phyloP scores from a whole-genome alignment of 2,888 invertebrate species.

The Venusia cambrica region DNA sequence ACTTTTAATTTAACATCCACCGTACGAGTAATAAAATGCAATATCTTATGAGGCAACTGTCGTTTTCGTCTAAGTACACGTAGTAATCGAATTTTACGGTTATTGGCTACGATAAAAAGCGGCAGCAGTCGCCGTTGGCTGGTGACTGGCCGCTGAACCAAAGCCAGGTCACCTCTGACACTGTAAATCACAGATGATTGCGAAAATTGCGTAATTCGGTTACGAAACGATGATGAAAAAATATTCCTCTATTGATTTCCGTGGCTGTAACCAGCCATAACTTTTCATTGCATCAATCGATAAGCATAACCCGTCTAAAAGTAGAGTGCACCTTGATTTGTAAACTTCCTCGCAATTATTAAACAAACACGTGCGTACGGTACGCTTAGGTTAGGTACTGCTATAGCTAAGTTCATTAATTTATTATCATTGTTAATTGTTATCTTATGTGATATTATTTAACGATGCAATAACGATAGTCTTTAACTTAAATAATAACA shows the following conservation, averaged over 20 bases:
- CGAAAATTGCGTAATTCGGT: slow-evolving; percentile 27
- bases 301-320: slow-evolving; percentile 15
- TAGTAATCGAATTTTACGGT: slow-evolving; percentile 74
- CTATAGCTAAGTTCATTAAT: too few relatives aligned
- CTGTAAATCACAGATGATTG: slow-evolving; percentile 24
- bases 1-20: too few relatives aligned
- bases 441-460: too few relatives aligned
- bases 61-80: slow-evolving; percentile 59
- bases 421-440: too few relatives aligned
- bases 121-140: slow-evolving; percentile 33
- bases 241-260: slow-evolving; percentile 17
- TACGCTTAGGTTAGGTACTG: too few relatives aligned
- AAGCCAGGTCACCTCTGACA: slow-evolving; percentile 38
- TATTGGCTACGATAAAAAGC: slow-evolving; percentile 58
- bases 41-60: slow-evolving; percentile 47
- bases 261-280: slow-evolving; percentile 9
- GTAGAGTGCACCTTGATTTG: slow-evolving; percentile 9
- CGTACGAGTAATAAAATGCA: too few relatives aligned
- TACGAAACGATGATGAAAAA: slow-evolving; percentile 19
- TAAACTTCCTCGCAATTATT: slow-evolving; percentile 9
- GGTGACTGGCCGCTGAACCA: slow-evolving; percentile 57
- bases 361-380: slow-evolving; percentile 7
- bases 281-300: slow-evolving; percentile 17
- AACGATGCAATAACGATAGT: too few relatives aligned
- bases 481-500: too few relatives aligned